Base-by-base conservation (phyloP, 2,888 invertebrate genomes). In the Agrotis clavis region DNA sequence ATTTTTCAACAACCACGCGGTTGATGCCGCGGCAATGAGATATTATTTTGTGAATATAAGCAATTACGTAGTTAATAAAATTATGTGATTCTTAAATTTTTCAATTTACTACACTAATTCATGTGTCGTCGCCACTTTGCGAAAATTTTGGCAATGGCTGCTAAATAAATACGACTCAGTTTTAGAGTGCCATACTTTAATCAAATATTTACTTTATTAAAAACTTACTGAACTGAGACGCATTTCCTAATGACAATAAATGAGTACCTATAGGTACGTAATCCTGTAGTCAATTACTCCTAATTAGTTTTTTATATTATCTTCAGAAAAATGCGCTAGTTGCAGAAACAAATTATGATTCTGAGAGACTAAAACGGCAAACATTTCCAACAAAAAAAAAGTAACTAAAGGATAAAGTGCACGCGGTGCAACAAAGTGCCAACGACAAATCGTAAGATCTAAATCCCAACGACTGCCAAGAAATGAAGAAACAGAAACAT, bases 121-220 rank as follows among this genome's bases (percentile, higher is more conserved):
- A 71, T 78, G 64, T 80, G 71, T 84, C 78, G 77, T 78, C 78
- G 74, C 74, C 76, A 81, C 74, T 85, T 82, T 74, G 61, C 78
- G 73, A 57, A 69, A 67, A 77, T 81, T 86, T 87, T 88, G 88
- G 86, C 88, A 88, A 81, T 80, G 60, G 60, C 21, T 69, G 57
- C 71, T 56, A 70, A 71, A 70, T 72, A 72, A 71, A 64, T 60
- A 77, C 41, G 45, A 67, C 18, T 41, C 41, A n/a, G 51, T 63
- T 79, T 84, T 80, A 80, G 51, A 77, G 30, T 45, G 51, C 51
- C 72, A 71, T 76, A 83, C 65, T 62, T 35, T 25, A 54, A 51
- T 72, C 54, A 71, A 77, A 25, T 78, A 64, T 75, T 75, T 63
- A n/a, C 45, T 25, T 47, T 45, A 50, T 59, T 9, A 21, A 18